Percentiles rank a stretch among this genome's conserved stretches.
These are phyloP conservation scores for Tetropium fuscum DNA, from an alignment of 2,888 invertebrate genomes.

Conservation along the genomic window DNA sequence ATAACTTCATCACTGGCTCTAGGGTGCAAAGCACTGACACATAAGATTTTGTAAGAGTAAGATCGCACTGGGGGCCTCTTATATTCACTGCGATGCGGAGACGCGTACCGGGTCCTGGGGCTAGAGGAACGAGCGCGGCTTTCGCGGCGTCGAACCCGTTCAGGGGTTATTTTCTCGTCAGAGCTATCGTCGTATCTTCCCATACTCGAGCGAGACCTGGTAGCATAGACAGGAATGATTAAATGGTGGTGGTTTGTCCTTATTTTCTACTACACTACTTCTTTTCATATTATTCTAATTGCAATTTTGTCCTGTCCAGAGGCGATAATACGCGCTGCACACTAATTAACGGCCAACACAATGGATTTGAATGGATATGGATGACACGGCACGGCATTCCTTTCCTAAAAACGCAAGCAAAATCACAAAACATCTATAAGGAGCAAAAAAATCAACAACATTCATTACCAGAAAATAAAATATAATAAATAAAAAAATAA, in stretches of 20 bases:
- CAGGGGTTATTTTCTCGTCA: conserved; percentile 87
- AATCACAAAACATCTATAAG: conserved; percentile 52
- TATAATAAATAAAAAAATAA: conserved; percentile 49
- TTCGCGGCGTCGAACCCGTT: conserved; percentile 80
- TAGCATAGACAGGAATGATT: no score
- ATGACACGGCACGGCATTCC: conserved; percentile 65
- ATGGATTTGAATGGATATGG: no score
- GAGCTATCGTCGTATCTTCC: conserved; percentile 91
- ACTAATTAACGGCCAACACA: conserved; percentile 66
- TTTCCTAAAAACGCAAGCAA: conserved; percentile 65
- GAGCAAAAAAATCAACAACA: conserved; percentile 44
- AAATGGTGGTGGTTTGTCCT: conserved; percentile 79
- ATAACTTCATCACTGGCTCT: conserved; percentile 95
- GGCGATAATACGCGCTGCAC: conserved; percentile 79
- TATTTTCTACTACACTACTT: conserved; percentile 83
- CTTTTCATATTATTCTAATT: conserved; percentile 93
- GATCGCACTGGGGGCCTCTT: conserved; percentile 77
- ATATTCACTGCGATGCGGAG: conserved; percentile 84
- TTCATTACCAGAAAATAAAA: conserved; percentile 46
- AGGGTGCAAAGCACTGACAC: conserved; percentile 93
- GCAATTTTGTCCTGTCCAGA: conserved; percentile 88
- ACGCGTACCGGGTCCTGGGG: conserved; percentile 70
- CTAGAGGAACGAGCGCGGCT: conserved; percentile 80
- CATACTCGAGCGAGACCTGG: conserved; percentile 84
- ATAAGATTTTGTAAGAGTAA: conserved; percentile 91